phyloP scores from a whole-genome alignment of 2,888 invertebrate species.

The Creontiades dilutus region DNA sequence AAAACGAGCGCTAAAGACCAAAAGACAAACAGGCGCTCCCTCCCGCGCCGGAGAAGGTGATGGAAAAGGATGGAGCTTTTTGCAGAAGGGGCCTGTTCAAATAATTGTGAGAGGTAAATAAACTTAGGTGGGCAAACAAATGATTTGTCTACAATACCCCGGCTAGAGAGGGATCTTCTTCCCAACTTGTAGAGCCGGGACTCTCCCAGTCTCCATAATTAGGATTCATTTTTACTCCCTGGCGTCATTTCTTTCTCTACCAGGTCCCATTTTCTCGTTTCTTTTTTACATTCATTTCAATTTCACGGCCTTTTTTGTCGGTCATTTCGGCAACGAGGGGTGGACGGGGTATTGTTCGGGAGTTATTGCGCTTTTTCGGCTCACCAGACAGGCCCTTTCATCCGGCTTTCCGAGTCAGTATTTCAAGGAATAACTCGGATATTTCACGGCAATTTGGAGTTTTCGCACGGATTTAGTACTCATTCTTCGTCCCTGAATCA shows the following conservation, averaged over 20 bases:
- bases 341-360: not conserved
- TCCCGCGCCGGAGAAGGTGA: not conserved
- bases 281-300: not conserved
- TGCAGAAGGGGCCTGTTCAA: conserved; percentile 8
- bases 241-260: not conserved
- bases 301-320: not conserved
- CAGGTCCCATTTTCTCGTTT: not conserved
- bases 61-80: not conserved
- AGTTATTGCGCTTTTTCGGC: not conserved
- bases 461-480: not conserved
- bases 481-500: too few relatives aligned
- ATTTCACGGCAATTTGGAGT: not conserved
- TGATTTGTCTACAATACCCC: conserved; percentile 53
- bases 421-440: not conserved
- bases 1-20: conserved; percentile 25
- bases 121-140: conserved; percentile 58
- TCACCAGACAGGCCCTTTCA: not conserved
- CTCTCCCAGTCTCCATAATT: not conserved
- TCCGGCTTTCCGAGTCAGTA: not conserved
- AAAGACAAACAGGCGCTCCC: conserved; percentile 3
- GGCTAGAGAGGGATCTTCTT: not conserved
- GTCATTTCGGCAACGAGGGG: not conserved
- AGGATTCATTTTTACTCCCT: conserved; percentile 26
- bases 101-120: conserved; percentile 58
- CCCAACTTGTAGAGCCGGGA: not conserved